Evolutionary conservation across 2,888 invertebrate genomes (phyloP), one percentile per base, ranked within the genome.

Genomic region (Nycteola revayana): DNA sequence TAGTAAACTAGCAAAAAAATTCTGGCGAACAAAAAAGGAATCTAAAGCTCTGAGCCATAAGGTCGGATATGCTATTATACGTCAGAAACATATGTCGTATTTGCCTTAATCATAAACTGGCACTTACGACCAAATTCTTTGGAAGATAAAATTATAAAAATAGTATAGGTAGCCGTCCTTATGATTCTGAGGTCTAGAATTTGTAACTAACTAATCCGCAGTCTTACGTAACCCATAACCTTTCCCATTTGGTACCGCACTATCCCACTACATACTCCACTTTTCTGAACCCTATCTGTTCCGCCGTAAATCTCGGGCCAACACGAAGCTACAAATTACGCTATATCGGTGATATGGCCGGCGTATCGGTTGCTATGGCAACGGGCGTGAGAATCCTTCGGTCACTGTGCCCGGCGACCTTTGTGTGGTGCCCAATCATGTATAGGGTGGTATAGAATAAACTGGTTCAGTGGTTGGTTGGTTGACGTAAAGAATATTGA

Each of bases 311-410:
- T 80, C 74, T 66, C 48, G 25, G 35, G 36, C 42, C 50, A 49
- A 66, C 80, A 77, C 77, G 79, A 76, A 64, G 73, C 79, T 74
- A 80, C 83, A 84, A 81, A 84, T 83, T 81, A 83, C 79, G 74
- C 70, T 70, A 76, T 79, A 78, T 75, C 77, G 49, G 68, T 75
- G 76, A 80, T 77, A 75, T 57, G 61, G 54, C 48, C 44, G 61
- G 34, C 53, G 67, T 67, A 71, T 72, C 73, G 66, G 76, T 76
- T 75, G 72, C 75, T 42, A 75, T 72, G 64, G 75, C 60, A 70
- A 78, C 76, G 55, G 49, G 68, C 77, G 79, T 82, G 81, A 73
- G 81, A 83, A 80, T 53, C 65, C 52, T 17, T 28, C 43, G 60
- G 57, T 55, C 58, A 54, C 45, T 44, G 46, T 54, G 51, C 54